Percentiles rank a stretch among this genome's conserved stretches.
These are phyloP conservation scores for Drosophila quadrilineata DNA, from an alignment of 1,140 invertebrate species.

Conservation along the genomic window DNA sequence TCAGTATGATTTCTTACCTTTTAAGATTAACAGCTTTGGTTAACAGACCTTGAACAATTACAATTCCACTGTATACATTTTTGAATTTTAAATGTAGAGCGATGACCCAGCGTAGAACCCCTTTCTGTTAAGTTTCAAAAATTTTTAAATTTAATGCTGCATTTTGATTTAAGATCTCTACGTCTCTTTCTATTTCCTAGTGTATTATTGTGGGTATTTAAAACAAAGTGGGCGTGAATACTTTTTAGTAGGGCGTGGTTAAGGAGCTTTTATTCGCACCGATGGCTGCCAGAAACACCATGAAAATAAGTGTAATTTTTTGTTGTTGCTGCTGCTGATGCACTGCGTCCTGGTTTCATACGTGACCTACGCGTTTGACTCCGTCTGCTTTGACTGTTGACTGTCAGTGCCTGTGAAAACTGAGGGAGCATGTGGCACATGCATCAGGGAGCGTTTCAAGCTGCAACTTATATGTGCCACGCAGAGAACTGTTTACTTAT, in stretches of 20 bases:
- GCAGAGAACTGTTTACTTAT: constrained; percentile 69
- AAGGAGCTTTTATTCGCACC: constrained; percentile 14
- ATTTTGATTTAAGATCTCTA: no score
- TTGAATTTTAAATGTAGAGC: no score
- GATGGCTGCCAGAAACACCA: constrained; percentile 21
- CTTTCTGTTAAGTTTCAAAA: no score
- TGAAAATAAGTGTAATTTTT: constrained; percentile 49
- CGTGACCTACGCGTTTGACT: constrained; percentile 51
- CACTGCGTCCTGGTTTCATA: constrained; percentile 24
- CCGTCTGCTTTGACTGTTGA: background rate
- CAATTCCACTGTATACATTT: no score
- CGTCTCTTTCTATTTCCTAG: no score
- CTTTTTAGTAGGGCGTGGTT: constrained; percentile 1
- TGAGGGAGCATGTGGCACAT: constrained; percentile 9
- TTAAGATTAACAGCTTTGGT: no score
- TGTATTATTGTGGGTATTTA: no score
- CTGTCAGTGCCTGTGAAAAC: constrained; percentile 17
- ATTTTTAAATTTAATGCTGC: no score
- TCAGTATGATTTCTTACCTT: no score
- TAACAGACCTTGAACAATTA: no score
- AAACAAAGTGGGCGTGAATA: background rate
- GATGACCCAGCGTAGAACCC: no score
- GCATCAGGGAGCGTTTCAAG: constrained; percentile 21
- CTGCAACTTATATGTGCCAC: no score
- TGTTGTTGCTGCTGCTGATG: constrained; percentile 26